phyloP scores from a whole-genome alignment of 2,113 vertebrate species.

The Phaethon lepturus region DNA sequence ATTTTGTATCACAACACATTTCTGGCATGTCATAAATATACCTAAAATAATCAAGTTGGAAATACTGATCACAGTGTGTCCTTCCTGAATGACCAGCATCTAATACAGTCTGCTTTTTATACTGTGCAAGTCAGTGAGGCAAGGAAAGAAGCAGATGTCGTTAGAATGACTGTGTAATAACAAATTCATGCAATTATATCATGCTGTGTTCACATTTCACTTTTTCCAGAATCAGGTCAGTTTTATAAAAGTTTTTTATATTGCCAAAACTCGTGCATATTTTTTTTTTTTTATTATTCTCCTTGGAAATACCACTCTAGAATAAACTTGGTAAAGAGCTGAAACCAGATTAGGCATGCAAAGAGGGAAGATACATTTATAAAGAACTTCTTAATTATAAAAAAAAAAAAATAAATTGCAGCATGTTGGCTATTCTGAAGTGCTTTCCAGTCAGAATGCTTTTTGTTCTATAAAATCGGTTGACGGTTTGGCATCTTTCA shows the following conservation, averaged over 20 bases:
- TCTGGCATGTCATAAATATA: not conserved
- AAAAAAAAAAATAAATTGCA: not conserved
- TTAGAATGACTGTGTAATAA: not conserved
- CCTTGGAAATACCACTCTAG: not conserved
- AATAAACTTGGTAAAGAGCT: not conserved
- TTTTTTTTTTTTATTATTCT: not conserved
- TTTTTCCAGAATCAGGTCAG: conserved; percentile 31
- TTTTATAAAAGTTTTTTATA: not conserved
- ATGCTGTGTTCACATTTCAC: conserved; percentile 13
- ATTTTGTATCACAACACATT: not conserved
- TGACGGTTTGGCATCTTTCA: not conserved
- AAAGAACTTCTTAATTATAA: not conserved
- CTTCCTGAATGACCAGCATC: conserved; percentile 20
- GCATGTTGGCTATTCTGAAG: not conserved
- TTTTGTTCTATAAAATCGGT: not conserved
- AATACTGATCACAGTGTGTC: not conserved
- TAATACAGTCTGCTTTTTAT: not conserved
- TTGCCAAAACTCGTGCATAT: not conserved
- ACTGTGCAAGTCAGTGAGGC: not conserved
- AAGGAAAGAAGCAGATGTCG: not conserved
- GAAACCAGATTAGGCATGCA: not conserved
- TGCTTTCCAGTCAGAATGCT: not conserved
- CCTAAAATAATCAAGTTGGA: not conserved
- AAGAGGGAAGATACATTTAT: not conserved
- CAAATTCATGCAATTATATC: conserved; percentile 33